These are phyloP conservation scores for Heliconius himera DNA, from an alignment of 1,140 invertebrate species.

Conservation along the genomic window DNA sequence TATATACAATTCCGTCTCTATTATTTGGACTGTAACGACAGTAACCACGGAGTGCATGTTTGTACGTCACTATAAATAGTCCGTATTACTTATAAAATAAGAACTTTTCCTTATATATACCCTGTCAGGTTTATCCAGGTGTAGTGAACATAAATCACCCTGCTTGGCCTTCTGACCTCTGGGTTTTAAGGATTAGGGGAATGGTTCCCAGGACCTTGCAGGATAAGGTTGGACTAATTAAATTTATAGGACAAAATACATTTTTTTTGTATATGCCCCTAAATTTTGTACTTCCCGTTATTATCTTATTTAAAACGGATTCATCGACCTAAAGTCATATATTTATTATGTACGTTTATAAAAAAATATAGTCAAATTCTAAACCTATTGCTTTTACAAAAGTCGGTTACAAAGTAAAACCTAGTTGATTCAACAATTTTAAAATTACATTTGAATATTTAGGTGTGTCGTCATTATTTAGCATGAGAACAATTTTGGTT, in stretches of 20 bases:
- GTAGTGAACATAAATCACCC: constrained; percentile 56
- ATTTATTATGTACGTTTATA: neutral
- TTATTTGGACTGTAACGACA: constrained; percentile 5
- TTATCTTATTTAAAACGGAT: neutral
- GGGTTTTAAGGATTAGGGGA: constrained; percentile 59
- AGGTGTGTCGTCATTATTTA: neutral
- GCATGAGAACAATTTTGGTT: neutral
- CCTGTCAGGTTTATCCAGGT: constrained; percentile 43
- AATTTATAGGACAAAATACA: neutral
- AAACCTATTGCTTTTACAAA: too few species aligned
- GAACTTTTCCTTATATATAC: constrained; percentile 11
- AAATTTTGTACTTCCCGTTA: neutral
- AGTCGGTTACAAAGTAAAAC: neutral
- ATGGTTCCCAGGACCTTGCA: constrained; percentile 56
- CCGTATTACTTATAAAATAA: constrained; percentile 12
- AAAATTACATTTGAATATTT: neutral
- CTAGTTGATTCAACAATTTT: neutral
- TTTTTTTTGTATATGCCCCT: neutral
- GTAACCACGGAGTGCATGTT: neutral
- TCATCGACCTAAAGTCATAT: neutral
- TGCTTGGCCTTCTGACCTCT: constrained; percentile 59
- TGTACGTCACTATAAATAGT: neutral
- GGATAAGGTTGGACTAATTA: constrained; percentile 41
- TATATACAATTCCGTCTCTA: constrained; percentile 16
- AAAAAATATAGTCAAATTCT: too few species aligned